A percentile compares a stretch with the other conserved stretches of the same genome.
Evolutionary conservation across 2,797 vertebrate genomes (phyloP).

Genomic region (Tinamus major): DNA sequence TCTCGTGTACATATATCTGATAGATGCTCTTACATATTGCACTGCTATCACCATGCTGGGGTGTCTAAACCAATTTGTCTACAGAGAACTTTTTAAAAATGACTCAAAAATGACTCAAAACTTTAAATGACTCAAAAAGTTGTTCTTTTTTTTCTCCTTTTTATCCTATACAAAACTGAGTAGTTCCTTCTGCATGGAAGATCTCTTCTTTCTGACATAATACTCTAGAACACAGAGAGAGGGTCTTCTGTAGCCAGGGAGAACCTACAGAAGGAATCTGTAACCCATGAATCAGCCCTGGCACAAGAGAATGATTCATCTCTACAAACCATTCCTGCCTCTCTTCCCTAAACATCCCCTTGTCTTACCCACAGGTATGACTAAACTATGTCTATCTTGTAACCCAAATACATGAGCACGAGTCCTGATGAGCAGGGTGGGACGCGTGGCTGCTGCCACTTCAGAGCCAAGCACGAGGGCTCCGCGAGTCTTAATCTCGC

Average conservation of each 20-base stretch:
- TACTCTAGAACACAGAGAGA: neutral
- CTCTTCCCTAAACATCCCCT: neutral
- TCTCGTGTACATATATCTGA: neutral
- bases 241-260: neutral
- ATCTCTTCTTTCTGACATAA: neutral
- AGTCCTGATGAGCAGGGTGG: neutral
- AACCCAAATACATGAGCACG: neutral
- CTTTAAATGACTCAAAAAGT: neutral
- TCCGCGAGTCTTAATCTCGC: neutral
- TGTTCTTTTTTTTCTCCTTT: neutral
- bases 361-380: neutral
- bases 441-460: neutral
- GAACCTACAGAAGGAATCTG: neutral
- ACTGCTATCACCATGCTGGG: neutral
- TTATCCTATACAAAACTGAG: neutral
- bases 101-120: neutral
- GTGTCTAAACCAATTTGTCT: neutral
- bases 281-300: neutral
- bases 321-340: neutral
- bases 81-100: neutral
- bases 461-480: constrained; percentile 18
- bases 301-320: neutral
- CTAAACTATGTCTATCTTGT: neutral
- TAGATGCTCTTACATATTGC: neutral
- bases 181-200: neutral